Conservation (phyloP, 2,888 invertebrate species). For the Idaea biselata region DNA sequence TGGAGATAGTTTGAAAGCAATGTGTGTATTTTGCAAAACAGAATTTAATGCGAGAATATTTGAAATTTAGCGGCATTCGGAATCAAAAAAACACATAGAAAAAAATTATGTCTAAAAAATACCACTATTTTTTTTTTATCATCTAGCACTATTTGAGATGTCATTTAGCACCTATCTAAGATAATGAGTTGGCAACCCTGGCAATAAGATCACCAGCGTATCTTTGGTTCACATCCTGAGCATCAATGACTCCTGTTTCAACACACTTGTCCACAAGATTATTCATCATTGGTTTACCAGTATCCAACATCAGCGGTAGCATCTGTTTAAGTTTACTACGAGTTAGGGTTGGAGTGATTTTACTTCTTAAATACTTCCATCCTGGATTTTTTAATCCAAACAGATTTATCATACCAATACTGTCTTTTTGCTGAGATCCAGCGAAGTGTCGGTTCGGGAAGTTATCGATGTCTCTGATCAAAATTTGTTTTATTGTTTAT, state of each 20-base stretch:
- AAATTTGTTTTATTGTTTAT: conserved; percentile 33
- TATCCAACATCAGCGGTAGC: conserved; percentile 32
- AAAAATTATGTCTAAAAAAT: no score
- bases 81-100: no score
- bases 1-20: no score
- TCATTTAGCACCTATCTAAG: no score
- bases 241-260: conserved; percentile 11
- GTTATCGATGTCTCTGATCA: conserved; percentile 30
- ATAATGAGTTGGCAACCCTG: no score
- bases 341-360: conserved; percentile 30
- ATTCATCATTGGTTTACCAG: conserved; percentile 30
- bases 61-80: no score
- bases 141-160: no score
- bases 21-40: no score
- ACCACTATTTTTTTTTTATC: no score
- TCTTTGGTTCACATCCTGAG: conserved; percentile 30
- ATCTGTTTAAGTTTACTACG: conserved; percentile 29
- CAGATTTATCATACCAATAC: conserved; percentile 35
- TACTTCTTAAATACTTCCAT: conserved; percentile 34
- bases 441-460: conserved; percentile 34
- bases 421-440: conserved; percentile 32
- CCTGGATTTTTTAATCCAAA: conserved; percentile 34
- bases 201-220: conserved; percentile 34
- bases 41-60: no score
- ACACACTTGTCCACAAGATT: conserved; percentile 7